Evolutionary conservation across 2,113 vertebrate genomes (phyloP).

Genomic region (Halichoerus grypus): DNA sequence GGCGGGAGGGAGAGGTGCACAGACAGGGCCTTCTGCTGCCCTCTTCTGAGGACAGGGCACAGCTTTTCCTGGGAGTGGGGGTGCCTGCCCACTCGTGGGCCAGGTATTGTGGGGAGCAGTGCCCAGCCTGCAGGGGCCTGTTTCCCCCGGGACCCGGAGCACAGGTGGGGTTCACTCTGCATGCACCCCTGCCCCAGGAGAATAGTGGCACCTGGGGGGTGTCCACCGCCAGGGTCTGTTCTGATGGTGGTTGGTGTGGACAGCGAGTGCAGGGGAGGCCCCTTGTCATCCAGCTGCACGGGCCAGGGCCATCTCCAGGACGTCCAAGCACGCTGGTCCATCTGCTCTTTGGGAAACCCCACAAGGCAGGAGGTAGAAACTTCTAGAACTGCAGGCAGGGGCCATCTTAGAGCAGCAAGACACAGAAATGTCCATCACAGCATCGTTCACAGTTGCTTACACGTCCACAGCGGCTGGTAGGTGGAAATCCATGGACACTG

Average conservation of each 20-base stretch:
- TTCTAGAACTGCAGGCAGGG: not conserved
- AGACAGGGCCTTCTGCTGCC: not conserved
- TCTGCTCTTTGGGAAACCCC: not conserved
- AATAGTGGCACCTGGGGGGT: rapidly evolving
- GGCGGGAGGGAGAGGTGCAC: rapidly evolving
- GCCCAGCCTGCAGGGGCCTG: not conserved
- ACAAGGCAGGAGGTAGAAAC: not conserved
- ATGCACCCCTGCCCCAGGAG: not conserved
- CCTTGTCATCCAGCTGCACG: not conserved
- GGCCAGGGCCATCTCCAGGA: not conserved
- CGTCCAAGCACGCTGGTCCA: rapidly evolving
- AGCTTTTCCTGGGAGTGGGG: not conserved
- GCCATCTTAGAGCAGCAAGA: not conserved
- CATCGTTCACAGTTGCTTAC: not conserved
- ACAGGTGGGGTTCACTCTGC: not conserved
- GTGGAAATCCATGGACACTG: not conserved
- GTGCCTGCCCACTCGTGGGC: not conserved
- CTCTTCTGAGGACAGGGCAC: not conserved
- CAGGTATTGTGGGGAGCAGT: rapidly evolving
- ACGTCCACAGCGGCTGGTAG: rapidly evolving
- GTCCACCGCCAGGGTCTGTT: not conserved
- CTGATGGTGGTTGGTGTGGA: not conserved
- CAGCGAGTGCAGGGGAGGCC: not conserved
- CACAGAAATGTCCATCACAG: not conserved
- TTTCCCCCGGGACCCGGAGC: not conserved